Percentiles rank a stretch among this genome's conserved stretches.
Evolutionary conservation across 2,888 invertebrate genomes (phyloP).

Genomic region (Agriopis leucophaearia): DNA sequence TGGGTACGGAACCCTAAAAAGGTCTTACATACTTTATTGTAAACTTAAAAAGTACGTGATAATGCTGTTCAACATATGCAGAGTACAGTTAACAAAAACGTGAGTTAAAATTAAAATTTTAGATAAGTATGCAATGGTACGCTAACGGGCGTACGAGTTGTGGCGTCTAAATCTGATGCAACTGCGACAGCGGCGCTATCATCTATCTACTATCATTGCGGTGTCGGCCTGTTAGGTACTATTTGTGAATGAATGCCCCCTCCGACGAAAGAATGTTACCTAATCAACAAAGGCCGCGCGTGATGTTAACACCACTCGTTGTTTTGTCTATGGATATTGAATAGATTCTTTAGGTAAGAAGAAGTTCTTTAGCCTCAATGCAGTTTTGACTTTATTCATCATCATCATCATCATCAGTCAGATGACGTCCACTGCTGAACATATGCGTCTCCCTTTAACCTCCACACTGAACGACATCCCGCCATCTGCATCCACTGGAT

Average conservation of each 20-base stretch:
- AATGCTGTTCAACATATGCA: background rate
- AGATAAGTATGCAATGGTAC: background rate
- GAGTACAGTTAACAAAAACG: background rate
- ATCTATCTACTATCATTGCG: slow-evolving; percentile 12
- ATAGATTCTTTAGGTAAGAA: background rate
- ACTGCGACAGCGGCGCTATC: slow-evolving; percentile 19
- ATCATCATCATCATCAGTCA: too few relatives aligned
- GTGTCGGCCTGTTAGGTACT: background rate
- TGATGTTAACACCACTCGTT: slow-evolving; percentile 9
- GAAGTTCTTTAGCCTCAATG: too few relatives aligned
- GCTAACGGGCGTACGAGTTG: slow-evolving; percentile 5
- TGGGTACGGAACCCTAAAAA: too few relatives aligned
- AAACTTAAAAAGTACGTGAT: background rate
- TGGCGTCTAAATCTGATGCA: slow-evolving; percentile 38
- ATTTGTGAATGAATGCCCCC: slow-evolving; percentile 22
- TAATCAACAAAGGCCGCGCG: slow-evolving; percentile 22
- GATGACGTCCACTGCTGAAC: too few relatives aligned
- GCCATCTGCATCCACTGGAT: too few relatives aligned
- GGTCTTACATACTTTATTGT: too few relatives aligned
- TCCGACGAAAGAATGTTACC: slow-evolving; percentile 15
- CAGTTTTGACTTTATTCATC: background rate
- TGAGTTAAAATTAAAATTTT: slow-evolving; percentile 4
- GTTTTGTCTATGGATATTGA: slow-evolving; percentile 11
- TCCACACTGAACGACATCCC: too few relatives aligned
- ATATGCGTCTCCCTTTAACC: too few relatives aligned